These are phyloP conservation scores for Plumapathes pennacea DNA, from an alignment of 92 coral and sea anemone species.

Conservation along the genomic window DNA sequence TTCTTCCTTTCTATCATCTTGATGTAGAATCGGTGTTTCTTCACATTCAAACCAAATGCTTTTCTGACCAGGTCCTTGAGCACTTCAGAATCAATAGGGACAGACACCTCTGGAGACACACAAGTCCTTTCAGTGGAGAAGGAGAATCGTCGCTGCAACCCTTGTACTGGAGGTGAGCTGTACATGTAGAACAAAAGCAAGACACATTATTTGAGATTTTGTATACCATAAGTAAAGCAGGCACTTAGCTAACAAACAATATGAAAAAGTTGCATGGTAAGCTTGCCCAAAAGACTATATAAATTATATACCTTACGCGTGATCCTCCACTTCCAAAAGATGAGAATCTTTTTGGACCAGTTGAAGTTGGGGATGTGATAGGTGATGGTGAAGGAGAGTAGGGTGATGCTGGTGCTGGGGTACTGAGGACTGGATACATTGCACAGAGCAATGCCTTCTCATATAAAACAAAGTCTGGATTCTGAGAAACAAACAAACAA, in stretches of 20 bases:
- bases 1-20: constrained; percentile 13
- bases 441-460: constrained; percentile 71
- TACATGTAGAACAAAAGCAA: no score
- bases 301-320: no score
- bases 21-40: constrained; percentile 35
- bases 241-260: no score
- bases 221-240: no score
- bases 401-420: constrained; percentile 53
- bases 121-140: constrained; percentile 11
- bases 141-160: not conserved
- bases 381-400: constrained; percentile 60
- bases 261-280: no score
- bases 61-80: constrained; percentile 68
- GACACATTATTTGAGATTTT: no score
- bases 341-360: constrained; percentile 4
- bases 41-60: constrained; percentile 59
- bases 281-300: no score
- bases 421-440: constrained; percentile 59
- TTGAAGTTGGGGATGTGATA: not conserved
- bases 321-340: no score
- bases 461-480: constrained; percentile 61
- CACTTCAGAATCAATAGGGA: constrained; percentile 47
- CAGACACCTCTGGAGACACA: constrained; percentile 58
- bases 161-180: constrained; percentile 8
- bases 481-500: constrained; percentile 14